Evolutionary conservation across 2,888 invertebrate genomes (phyloP).

Genomic region (Drosophila yooni): DNA sequence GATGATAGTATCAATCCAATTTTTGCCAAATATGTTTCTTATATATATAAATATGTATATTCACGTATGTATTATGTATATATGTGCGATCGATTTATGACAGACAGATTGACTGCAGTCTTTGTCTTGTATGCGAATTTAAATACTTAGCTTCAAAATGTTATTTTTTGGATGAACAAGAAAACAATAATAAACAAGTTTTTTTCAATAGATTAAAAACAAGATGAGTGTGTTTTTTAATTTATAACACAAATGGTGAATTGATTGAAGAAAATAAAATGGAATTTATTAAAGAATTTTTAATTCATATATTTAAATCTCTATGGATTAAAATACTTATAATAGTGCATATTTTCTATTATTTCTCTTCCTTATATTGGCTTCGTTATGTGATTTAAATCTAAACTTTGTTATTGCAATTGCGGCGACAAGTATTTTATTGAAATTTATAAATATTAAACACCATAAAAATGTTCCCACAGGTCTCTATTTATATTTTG

Average conservation of each 20-base stretch:
- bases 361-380: background rate
- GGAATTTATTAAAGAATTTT: background rate
- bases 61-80: slow-evolving; percentile 22
- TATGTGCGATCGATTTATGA: slow-evolving; percentile 17
- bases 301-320: background rate
- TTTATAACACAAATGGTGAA: background rate
- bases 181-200: slow-evolving; percentile 48
- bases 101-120: slow-evolving; percentile 17
- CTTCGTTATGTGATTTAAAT: background rate
- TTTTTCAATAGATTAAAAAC: slow-evolving; percentile 38
- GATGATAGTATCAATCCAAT: slow-evolving; percentile 67
- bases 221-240: background rate
- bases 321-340: background rate
- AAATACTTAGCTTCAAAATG: slow-evolving; percentile 48
- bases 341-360: background rate
- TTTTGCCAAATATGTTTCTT: slow-evolving; percentile 77
- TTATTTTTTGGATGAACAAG: slow-evolving; percentile 34
- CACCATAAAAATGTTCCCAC: no score
- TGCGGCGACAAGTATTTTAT: no score
- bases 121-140: slow-evolving; percentile 31
- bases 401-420: no score
- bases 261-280: background rate
- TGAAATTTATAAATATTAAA: no score
- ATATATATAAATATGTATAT: slow-evolving; percentile 34
- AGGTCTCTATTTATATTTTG: no score